Conservation (phyloP, 2,797 vertebrate species). For the Lates japonicus region DNA sequence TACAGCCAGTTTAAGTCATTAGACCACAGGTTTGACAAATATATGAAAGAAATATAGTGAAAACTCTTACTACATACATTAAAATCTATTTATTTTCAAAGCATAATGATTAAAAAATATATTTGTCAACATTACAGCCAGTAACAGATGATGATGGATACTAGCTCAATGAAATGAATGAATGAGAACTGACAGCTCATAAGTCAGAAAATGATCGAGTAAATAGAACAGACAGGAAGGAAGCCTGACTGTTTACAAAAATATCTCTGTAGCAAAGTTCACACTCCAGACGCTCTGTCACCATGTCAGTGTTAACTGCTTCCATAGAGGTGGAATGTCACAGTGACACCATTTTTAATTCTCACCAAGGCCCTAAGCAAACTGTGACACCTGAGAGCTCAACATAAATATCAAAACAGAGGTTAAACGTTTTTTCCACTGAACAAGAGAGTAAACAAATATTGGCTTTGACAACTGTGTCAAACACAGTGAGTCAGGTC, state of each 20-base stretch:
- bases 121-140: background rate
- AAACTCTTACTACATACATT: background rate
- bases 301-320: background rate
- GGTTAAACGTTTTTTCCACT: background rate
- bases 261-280: constrained; percentile 13
- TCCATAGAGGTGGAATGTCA: constrained; percentile 7
- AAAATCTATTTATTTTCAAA: background rate
- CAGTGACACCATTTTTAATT: background rate
- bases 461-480: constrained; percentile 10
- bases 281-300: background rate
- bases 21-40: background rate
- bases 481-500: constrained; percentile 3
- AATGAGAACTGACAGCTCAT: constrained; percentile 9
- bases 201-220: constrained; percentile 21
- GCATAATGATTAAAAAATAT: background rate
- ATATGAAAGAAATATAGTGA: background rate
- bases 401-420: constrained; percentile 2
- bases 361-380: constrained; percentile 10
- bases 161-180: background rate
- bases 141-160: background rate
- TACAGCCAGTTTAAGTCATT: background rate
- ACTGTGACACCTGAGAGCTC: constrained; percentile 16
- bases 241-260: constrained; percentile 14
- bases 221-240: constrained; percentile 41
- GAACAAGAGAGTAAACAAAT: constrained; percentile 18